A percentile compares a stretch with the other conserved stretches of the same genome.
Conservation (phyloP, 2,888 invertebrate genomes). For the Parasteatoda lunata region DNA sequence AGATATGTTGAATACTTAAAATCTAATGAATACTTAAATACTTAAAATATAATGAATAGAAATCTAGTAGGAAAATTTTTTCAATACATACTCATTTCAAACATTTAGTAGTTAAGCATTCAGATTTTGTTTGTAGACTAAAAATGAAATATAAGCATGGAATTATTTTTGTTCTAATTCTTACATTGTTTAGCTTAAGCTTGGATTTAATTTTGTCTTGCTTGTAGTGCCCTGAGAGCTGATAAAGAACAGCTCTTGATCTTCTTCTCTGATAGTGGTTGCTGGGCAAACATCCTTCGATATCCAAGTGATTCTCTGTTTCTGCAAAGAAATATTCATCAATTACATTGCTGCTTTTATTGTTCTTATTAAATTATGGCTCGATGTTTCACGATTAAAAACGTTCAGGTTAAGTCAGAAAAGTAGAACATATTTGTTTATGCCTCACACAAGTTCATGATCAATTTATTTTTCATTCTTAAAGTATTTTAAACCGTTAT, state of each 20-base stretch:
- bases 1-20: too few species aligned
- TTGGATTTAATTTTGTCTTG: constrained; percentile 87
- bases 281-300: constrained; percentile 82
- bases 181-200: constrained; percentile 95
- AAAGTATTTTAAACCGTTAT: too few species aligned
- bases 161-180: constrained; percentile 74
- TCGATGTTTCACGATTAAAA: background rate
- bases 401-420: background rate
- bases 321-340: constrained; percentile 75
- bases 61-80: too few species aligned
- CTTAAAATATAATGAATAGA: too few species aligned
- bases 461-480: too few species aligned
- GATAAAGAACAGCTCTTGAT: constrained; percentile 95
- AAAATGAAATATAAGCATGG: too few species aligned
- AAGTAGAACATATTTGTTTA: background rate
- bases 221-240: constrained; percentile 96
- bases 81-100: too few species aligned
- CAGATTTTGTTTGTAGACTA: too few species aligned
- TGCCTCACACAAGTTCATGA: too few species aligned
- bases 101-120: too few species aligned
- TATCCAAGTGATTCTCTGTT: constrained; percentile 86
- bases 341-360: background rate
- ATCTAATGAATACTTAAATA: too few species aligned
- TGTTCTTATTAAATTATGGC: background rate
- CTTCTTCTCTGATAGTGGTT: constrained; percentile 90